Conservation (phyloP, 1,140 invertebrate genomes). For the Cyrtorhinus lividipennis region DNA sequence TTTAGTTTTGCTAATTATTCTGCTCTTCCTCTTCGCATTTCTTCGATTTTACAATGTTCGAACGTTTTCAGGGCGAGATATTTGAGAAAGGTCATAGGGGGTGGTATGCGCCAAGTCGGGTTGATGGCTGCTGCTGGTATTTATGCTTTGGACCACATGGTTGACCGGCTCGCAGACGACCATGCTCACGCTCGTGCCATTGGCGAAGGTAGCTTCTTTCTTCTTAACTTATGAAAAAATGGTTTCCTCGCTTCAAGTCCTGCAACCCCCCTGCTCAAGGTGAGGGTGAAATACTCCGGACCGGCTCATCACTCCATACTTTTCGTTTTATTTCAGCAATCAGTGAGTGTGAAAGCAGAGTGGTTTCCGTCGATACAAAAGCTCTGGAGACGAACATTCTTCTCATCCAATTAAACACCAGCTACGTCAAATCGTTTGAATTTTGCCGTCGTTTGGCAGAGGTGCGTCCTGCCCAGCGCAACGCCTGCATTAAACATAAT, state of each 20-base stretch:
- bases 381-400: constrained; percentile 66
- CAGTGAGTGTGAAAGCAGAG: constrained; percentile 30
- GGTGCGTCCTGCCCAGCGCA: constrained; percentile 28
- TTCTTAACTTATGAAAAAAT: no score
- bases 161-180: constrained; percentile 53
- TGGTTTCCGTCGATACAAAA: constrained; percentile 45
- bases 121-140: constrained; percentile 76
- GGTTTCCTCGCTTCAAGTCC: no score
- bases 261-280: no score
- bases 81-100: constrained; percentile 72
- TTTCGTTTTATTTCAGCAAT: constrained; percentile 38
- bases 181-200: constrained; percentile 54
- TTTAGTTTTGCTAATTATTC: no score
- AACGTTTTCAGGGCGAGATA: constrained; percentile 46
- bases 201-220: constrained; percentile 50
- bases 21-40: constrained; percentile 29
- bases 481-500: not conserved
- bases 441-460: constrained; percentile 40
- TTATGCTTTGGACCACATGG: constrained; percentile 59
- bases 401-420: constrained; percentile 42
- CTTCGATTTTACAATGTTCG: not conserved
- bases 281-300: no score
- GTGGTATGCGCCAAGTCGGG: constrained; percentile 81
- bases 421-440: constrained; percentile 34
- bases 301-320: not conserved